phyloP scores from a whole-genome alignment of 1,140 invertebrate genomes.

The Ridgeia piscesae region DNA sequence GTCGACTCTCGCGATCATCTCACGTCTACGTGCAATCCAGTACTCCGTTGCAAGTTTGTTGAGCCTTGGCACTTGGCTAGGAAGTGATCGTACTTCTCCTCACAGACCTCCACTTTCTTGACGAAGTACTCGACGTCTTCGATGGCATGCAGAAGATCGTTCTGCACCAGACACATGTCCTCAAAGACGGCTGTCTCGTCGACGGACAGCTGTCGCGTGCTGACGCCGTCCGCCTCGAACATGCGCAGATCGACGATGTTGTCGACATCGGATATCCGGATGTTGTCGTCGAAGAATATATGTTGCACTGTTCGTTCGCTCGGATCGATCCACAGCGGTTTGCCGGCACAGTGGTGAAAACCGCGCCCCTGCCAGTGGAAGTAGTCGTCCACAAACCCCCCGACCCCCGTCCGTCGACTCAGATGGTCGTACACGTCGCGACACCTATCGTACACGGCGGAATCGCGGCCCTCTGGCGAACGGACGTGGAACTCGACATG shows the following conservation, averaged over 20 bases:
- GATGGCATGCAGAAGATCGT: slow-evolving; percentile 45
- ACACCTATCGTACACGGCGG: not conserved
- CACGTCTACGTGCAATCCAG: not conserved
- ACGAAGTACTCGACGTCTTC: slow-evolving; percentile 49
- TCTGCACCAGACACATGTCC: slow-evolving; percentile 50
- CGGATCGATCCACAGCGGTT: slow-evolving; percentile 51
- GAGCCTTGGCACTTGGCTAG: slow-evolving; percentile 20
- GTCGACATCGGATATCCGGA: slow-evolving; percentile 45
- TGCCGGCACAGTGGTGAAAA: slow-evolving; percentile 44
- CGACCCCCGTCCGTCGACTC: slow-evolving; percentile 40
- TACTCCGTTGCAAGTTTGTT: not conserved
- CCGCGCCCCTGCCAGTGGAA: slow-evolving; percentile 45
- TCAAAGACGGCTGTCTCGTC: slow-evolving; percentile 40
- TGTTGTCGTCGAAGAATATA: slow-evolving; percentile 56
- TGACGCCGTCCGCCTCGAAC: slow-evolving; percentile 32
- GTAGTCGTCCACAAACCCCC: slow-evolving; percentile 51
- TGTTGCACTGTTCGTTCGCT: slow-evolving; percentile 46
- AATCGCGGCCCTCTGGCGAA: not conserved
- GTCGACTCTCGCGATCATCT: not conserved
- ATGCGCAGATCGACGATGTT: slow-evolving; percentile 51
- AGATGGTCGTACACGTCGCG: slow-evolving; percentile 46
- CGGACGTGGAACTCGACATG: slow-evolving; percentile 17
- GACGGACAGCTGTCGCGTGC: slow-evolving; percentile 29
- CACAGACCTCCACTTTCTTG: slow-evolving; percentile 43
- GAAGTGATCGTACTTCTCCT: slow-evolving; percentile 44